Conservation (phyloP, 1,140 invertebrate species). For the Tribolium castaneum region DNA sequence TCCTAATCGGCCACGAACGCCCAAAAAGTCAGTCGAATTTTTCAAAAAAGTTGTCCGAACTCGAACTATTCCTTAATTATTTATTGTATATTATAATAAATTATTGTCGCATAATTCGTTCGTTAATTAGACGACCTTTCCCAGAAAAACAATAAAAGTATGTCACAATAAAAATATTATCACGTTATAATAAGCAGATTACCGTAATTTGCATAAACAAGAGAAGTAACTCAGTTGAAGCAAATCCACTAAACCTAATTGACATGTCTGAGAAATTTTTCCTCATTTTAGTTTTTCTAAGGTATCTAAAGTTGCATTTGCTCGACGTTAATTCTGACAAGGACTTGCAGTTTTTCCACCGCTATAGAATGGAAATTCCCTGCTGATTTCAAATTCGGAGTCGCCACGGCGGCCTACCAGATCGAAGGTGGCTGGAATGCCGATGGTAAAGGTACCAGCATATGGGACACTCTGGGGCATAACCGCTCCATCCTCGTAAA, state of each 20-base stretch:
- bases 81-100: not conserved
- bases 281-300: not conserved
- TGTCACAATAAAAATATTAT: not conserved
- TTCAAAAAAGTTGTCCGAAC: slow-evolving; percentile 43
- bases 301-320: not conserved
- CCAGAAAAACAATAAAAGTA: not conserved
- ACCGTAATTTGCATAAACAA: not conserved
- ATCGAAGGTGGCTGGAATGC: slow-evolving; percentile 73
- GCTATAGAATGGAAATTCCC: slow-evolving; percentile 63
- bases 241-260: not conserved
- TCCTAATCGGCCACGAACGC: slow-evolving; percentile 71
- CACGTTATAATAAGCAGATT: not conserved
- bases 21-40: slow-evolving; percentile 48
- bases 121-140: not conserved
- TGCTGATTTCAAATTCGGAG: slow-evolving; percentile 65
- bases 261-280: not conserved
- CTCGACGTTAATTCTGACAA: not conserved
- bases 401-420: slow-evolving; percentile 70
- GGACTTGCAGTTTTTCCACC: not conserved
- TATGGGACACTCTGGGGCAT: slow-evolving; percentile 62
- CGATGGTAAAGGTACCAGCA: slow-evolving; percentile 58
- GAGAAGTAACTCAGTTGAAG: not conserved
- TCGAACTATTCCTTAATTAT: slow-evolving; percentile 3
- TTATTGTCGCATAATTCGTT: not conserved
- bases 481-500: slow-evolving; percentile 56